Evolutionary conservation across 2,888 invertebrate genomes (phyloP), one percentile per base, ranked within the genome.

Genomic region (Catotricha subobsoleta): DNA sequence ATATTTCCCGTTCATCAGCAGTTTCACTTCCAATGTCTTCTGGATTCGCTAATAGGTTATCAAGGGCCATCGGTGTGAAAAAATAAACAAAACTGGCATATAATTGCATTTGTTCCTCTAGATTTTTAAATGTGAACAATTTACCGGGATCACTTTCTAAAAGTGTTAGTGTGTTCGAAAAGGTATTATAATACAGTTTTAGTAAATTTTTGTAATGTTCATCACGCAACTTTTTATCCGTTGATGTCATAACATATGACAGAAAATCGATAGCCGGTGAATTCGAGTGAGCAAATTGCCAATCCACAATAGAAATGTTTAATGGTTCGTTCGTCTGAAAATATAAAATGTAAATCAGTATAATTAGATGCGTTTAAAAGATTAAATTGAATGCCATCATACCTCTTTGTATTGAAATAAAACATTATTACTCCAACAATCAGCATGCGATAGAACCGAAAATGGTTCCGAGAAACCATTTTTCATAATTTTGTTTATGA

Each of bases 1-100:
- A n/a, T n/a, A n/a, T n/a, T n/a, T n/a, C n/a, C n/a, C n/a, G n/a
- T n/a, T n/a, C n/a, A n/a, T n/a, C n/a, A n/a, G n/a, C n/a, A n/a
- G n/a, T n/a, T n/a, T n/a, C n/a, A n/a, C n/a, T n/a, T n/a, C n/a
- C n/a, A n/a, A n/a, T n/a, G n/a, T n/a, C n/a, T n/a, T n/a, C n/a
- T n/a, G n/a, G n/a, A n/a, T n/a, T n/a, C n/a, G n/a, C n/a, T n/a
- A n/a, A n/a, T n/a, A n/a, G n/a, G n/a, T n/a, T n/a, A n/a, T n/a
- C n/a, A n/a, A n/a, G n/a, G n/a, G n/a, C n/a, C 51, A 60, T 53
- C 48, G 56, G 52, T 36, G 54, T 54, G 36, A 59, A 48, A 0
- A 57, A 37, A 29, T 60, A 29, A 3, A 56, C 59, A 40, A 56
- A 51, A 7, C 49, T 49, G 2, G 54, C 52, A 42, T 52, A 56